Percentiles rank a stretch among this genome's conserved stretches.
Conservation (phyloP, 2,113 vertebrate genomes). For the Sprattus sprattus region DNA sequence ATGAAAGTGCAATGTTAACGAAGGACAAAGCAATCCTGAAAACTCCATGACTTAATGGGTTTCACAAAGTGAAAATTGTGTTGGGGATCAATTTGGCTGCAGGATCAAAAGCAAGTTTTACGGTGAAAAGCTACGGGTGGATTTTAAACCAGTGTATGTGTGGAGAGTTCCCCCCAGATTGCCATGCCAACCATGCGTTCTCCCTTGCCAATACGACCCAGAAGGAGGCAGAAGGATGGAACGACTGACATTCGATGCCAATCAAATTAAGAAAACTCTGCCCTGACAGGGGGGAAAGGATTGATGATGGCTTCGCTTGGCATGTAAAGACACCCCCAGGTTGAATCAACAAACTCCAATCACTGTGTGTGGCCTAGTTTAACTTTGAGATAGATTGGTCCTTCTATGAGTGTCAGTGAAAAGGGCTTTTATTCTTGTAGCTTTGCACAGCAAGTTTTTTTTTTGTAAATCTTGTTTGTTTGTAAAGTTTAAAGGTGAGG, state of each 20-base stretch:
- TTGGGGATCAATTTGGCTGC: not conserved
- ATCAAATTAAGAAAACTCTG: not conserved
- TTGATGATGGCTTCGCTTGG: not conserved
- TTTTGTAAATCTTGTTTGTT: too few relatives aligned
- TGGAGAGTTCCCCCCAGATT: not conserved
- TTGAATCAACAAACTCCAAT: not conserved
- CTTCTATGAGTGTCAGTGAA: too few relatives aligned
- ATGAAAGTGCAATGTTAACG: not conserved
- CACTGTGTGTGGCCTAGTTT: not conserved
- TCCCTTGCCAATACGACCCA: not conserved
- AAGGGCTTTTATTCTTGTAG: too few relatives aligned
- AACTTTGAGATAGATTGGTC: not conserved
- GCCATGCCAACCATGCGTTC: not conserved
- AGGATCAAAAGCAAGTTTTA: not conserved
- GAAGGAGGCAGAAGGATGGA: not conserved
- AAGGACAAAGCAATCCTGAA: not conserved
- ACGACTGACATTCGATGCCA: not conserved
- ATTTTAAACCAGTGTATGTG: not conserved
- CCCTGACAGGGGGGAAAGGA: not conserved
- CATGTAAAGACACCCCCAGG: not conserved
- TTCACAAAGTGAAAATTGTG: not conserved
- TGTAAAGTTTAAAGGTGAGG: too few relatives aligned
- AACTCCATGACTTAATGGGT: not conserved
- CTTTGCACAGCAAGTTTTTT: too few relatives aligned
- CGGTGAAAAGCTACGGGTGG: not conserved